Evolutionary conservation across 2,797 vertebrate species (phyloP).

Genomic region (Poeciliopsis turneri): DNA sequence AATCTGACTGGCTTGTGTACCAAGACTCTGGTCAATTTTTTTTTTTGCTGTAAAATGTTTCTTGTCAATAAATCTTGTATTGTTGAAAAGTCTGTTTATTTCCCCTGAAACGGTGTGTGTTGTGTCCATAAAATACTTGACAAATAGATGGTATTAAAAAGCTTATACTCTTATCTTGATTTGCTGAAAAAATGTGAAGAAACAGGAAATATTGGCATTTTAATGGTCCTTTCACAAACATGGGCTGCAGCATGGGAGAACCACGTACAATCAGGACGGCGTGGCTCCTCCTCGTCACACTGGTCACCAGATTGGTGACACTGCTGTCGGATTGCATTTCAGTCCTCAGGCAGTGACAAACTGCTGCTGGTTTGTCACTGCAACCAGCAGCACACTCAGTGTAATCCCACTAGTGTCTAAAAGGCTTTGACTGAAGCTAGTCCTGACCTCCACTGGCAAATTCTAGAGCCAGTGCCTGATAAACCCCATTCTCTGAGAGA

Average conservation of each 20-base stretch:
- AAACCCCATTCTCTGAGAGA: not conserved
- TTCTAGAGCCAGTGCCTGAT: not conserved
- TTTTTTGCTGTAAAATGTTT: not conserved
- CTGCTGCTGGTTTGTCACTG: not conserved
- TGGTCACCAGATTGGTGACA: not conserved
- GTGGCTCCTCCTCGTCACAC: not conserved
- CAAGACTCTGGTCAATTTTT: not conserved
- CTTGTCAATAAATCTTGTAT: not conserved
- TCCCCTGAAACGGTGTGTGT: not conserved
- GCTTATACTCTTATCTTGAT: not conserved
- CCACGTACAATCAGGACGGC: not conserved
- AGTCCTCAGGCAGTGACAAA: not conserved
- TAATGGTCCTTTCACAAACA: not conserved
- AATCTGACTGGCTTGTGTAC: not conserved
- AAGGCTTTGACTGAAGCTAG: not conserved
- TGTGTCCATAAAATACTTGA: not conserved
- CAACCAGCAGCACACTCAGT: not conserved
- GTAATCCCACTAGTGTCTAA: not conserved
- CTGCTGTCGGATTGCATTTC: not conserved
- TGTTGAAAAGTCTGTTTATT: not conserved
- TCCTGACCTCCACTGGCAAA: not conserved
- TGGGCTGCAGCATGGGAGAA: not conserved
- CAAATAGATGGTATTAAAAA: not conserved
- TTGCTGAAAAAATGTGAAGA: conserved; percentile 26
- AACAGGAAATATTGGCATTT: not conserved